Evolutionary conservation across 2,888 invertebrate genomes (phyloP), one percentile per base, ranked within the genome.

Genomic region (Allygus modestus): DNA sequence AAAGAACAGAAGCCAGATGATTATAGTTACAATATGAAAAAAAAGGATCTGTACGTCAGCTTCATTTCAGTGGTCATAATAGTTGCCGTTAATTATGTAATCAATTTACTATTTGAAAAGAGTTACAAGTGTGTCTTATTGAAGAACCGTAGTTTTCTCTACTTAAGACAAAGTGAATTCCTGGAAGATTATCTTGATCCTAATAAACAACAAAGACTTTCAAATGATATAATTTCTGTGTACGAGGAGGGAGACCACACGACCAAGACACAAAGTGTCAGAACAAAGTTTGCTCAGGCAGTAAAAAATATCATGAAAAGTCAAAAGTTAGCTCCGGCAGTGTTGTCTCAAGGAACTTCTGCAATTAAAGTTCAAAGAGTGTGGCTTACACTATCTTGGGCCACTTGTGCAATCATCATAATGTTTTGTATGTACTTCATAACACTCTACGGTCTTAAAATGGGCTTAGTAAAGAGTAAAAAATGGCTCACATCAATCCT

Each of bases 381-480:
- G 2, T 54, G 54, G 54, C 23, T 54, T 54, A 23, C 20, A 23
- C 9, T 65, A 11, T 5, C 65, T 15, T 65, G 65, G 28, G 12
- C 65, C n/a, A 31, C 15, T 15, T 65, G 65, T 65, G 65, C 65
- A 4, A 31, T 17, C 17, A 65, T 65, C 28, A 65, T 65, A 11
- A 65, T 65, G 4, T 7, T 31, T 15, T 65, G 65, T 15, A 17
- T 20, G 17, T 65, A 65, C 17, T 20, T 65, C 1, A 31, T 65
- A 65, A 65, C 28, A 28, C 31, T 65, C 11, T 65, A 65, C 17
- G 65, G 28, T 17, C 65, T 65, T 5, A 65, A 65, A 17, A 65
- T 31, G 65, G 65, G 65, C 26, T 65, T 65, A 17, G 31, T 15
- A 15, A 65, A 65, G 9, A 65, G 65, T 17, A 65, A 65, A 31